Evolutionary conservation across 2,888 invertebrate genomes (phyloP).

Genomic region (Dugesia japonica): DNA sequence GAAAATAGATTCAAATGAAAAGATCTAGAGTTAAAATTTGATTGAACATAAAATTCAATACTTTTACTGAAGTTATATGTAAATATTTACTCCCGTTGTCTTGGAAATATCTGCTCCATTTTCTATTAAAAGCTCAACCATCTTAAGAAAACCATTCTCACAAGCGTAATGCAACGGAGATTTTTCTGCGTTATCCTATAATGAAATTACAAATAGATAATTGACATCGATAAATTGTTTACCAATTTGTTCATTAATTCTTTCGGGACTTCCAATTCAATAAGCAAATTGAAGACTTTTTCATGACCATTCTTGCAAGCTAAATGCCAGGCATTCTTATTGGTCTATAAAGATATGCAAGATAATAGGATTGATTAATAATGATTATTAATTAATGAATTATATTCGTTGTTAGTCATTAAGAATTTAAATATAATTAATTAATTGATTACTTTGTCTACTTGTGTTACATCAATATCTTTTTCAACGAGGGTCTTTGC

Average conservation of each 20-base stretch:
- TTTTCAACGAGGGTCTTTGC: not conserved
- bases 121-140: not conserved
- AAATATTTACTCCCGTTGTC: not conserved
- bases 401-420: no score
- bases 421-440: no score
- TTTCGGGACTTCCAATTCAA: not conserved
- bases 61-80: no score
- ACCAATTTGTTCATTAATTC: not conserved
- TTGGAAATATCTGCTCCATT: not conserved
- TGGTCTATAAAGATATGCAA: not conserved
- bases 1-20: no score
- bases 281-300: not conserved
- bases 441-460: slow-evolving; percentile 14
- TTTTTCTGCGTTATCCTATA: slow-evolving; percentile 4
- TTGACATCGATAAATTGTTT: not conserved
- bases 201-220: no score
- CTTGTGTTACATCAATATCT: not conserved
- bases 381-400: no score
- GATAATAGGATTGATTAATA: not conserved
- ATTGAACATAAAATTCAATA: no score
- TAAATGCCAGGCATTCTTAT: not conserved
- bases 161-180: not conserved
- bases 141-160: not conserved
- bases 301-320: not conserved
- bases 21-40: no score